Evolutionary conservation across 2,888 invertebrate species (phyloP).

Genomic region (Hyalella azteca): DNA sequence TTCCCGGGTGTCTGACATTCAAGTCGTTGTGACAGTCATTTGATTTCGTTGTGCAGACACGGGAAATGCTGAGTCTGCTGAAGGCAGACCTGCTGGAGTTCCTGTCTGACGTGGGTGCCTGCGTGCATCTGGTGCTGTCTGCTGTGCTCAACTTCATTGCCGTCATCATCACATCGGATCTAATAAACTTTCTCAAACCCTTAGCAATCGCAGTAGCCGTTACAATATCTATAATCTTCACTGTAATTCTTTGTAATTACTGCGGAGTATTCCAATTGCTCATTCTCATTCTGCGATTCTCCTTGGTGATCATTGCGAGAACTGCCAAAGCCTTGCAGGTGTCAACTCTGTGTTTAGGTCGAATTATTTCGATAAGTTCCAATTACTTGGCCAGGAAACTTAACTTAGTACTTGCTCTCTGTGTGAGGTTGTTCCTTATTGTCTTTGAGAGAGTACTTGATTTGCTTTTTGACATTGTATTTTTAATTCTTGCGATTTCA

Average conservation of each 20-base stretch:
- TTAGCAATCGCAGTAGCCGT: not conserved
- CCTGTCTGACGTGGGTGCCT: conserved; percentile 53
- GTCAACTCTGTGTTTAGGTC: not conserved
- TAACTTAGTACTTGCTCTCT: not conserved
- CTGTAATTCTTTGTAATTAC: not conserved
- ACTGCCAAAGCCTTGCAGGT: not conserved
- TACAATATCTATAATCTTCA: not conserved
- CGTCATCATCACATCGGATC: not conserved
- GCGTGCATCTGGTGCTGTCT: conserved; percentile 38
- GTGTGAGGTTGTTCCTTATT: not conserved
- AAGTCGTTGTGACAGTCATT: not conserved
- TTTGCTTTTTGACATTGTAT: not conserved
- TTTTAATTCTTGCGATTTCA: not conserved
- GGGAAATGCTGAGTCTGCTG: conserved; percentile 44
- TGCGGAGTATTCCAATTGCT: not conserved
- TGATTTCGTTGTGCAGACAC: conserved; percentile 43
- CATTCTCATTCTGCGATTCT: not conserved
- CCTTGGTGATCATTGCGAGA: not conserved
- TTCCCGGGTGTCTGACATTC: too few relatives aligned
- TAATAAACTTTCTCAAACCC: not conserved
- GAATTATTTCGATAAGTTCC: not conserved
- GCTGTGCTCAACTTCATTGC: conserved; percentile 23
- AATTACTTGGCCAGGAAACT: not conserved
- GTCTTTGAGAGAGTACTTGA: not conserved
- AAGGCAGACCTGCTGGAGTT: conserved; percentile 50